Percentiles rank a stretch among this genome's conserved stretches.
phyloP scores from a whole-genome alignment of 2,113 vertebrate species.

The Cynocephalus volans region DNA sequence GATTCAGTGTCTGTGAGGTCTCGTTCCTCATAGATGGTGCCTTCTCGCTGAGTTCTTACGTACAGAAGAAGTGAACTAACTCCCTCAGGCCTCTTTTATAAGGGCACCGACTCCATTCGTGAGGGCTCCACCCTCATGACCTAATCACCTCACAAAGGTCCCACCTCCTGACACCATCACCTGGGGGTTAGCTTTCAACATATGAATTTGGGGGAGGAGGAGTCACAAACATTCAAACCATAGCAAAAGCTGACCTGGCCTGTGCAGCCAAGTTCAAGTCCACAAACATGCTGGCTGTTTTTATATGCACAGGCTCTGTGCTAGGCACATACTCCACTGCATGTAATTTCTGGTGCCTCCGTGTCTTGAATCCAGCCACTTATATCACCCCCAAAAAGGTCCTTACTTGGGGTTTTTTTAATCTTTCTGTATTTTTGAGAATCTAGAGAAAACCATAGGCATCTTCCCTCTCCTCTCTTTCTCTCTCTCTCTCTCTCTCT shows the following conservation, averaged over 20 bases:
- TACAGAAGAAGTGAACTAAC: too few relatives aligned
- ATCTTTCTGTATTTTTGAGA: not conserved
- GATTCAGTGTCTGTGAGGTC: not conserved
- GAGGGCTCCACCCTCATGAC: not conserved
- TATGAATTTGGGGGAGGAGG: too few relatives aligned
- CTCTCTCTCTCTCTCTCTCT: not conserved
- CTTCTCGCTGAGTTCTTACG: not conserved
- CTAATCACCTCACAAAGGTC: not conserved
- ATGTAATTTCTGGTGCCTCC: not conserved
- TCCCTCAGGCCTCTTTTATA: not conserved
- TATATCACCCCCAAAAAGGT: not conserved
- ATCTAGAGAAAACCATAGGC: not conserved
- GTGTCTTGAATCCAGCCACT: not conserved
- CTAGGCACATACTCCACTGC: not conserved
- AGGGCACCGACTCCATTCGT: not conserved
- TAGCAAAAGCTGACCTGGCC: not conserved
- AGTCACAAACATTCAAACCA: too few relatives aligned
- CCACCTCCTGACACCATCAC: not conserved
- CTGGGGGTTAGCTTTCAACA: not conserved
- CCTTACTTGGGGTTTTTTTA: not conserved
- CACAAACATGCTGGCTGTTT: fast-evolving
- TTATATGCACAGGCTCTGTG: fast-evolving
- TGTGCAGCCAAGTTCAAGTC: not conserved
- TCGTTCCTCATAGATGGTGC: not conserved
- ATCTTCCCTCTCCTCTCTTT: not conserved